These are phyloP conservation scores for Apotomis turbidana DNA, from an alignment of 2,888 invertebrate species.

Conservation along the genomic window DNA sequence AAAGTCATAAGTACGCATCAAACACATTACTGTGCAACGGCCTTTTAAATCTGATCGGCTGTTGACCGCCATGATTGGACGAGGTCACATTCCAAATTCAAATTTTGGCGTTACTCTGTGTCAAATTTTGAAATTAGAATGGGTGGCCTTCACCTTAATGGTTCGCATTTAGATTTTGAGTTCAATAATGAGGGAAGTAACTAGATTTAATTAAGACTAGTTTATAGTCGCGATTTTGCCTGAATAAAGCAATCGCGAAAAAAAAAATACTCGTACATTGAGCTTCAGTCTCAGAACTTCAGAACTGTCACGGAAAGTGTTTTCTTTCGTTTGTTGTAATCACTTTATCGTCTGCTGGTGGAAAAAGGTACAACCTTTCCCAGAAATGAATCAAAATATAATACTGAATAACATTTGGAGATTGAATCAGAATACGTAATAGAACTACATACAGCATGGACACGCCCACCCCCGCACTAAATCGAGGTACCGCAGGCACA, in stretches of 20 bases:
- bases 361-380: too few species aligned
- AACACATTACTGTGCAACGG: background rate
- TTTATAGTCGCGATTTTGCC: constrained; percentile 37
- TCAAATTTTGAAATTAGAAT: constrained; percentile 53
- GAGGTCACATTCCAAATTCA: constrained; percentile 55
- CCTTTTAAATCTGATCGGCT: constrained; percentile 23
- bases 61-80: constrained; percentile 49
- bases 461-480: too few species aligned
- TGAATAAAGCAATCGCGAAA: background rate
- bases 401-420: too few species aligned
- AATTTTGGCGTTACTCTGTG: constrained; percentile 51
- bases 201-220: constrained; percentile 39
- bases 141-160: constrained; percentile 43
- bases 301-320: too few species aligned
- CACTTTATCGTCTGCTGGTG: too few species aligned
- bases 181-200: constrained; percentile 30
- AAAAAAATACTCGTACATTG: too few species aligned
- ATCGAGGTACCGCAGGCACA: too few species aligned
- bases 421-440: too few species aligned
- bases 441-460: too few species aligned
- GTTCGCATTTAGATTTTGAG: constrained; percentile 38
- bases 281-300: too few species aligned
- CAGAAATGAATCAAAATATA: too few species aligned
- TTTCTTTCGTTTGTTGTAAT: too few species aligned
- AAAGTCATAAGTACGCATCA: background rate